Evolutionary conservation across 2,113 vertebrate species (phyloP).

Genomic region (Alosa alosa): DNA sequence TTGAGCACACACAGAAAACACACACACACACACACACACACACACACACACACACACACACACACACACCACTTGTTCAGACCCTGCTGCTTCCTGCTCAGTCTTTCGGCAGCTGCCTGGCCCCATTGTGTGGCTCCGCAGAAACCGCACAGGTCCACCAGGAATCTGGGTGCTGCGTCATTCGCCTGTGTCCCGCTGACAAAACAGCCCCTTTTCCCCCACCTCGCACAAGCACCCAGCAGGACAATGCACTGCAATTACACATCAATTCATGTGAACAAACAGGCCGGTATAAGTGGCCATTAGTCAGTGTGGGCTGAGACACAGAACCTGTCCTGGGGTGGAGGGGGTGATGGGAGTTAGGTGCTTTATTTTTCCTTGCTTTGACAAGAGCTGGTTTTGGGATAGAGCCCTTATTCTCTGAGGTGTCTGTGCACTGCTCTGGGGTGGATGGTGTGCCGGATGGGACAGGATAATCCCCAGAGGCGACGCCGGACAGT

Average conservation of each 20-base stretch:
- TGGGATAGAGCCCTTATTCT: neutral
- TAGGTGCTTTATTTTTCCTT: neutral
- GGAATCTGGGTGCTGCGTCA: constrained; percentile 18
- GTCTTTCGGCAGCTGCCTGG: constrained; percentile 32
- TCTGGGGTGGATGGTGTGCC: neutral
- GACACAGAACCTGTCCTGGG: neutral
- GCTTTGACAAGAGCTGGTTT: neutral
- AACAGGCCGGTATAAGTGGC: constrained; percentile 16
- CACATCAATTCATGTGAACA: constrained; percentile 25
- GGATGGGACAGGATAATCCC: neutral
- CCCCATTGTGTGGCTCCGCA: constrained; percentile 38
- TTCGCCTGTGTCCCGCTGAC: constrained; percentile 20
- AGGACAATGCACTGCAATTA: constrained; percentile 24
- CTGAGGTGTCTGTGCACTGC: neutral
- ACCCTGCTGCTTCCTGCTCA: neutral
- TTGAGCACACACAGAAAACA: neutral
- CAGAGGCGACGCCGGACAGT: neutral
- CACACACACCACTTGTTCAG: neutral
- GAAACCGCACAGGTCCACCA: constrained; percentile 21
- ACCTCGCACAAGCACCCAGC: neutral
- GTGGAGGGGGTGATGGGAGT: neutral
- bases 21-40: constrained; percentile 2
- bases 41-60: constrained; percentile 4
- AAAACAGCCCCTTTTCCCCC: constrained; percentile 26
- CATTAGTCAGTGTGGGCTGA: constrained; percentile 1